Base-by-base conservation (phyloP, 1,140 invertebrate genomes). In the Microplitis demolitor region DNA sequence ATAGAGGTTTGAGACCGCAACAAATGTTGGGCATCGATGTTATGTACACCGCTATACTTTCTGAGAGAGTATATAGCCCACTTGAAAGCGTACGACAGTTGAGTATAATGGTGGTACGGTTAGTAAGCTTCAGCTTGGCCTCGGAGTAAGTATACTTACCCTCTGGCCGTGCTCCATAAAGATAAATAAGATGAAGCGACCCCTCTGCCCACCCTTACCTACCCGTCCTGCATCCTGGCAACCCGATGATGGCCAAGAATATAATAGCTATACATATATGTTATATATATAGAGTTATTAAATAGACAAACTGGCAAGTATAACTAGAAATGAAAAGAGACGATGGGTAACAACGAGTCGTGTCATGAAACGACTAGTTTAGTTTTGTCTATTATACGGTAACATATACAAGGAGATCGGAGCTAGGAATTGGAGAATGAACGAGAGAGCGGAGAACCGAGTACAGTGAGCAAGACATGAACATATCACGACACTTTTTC, bases 91-190 rank as follows among this genome's bases (percentile, higher is more conserved):
- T 45, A 45, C 6, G 39, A 45, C 39, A 45, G 39, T 45, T 24
- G 24, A 45, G 39, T 45, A 45, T 45, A 11, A 50, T 9, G n/a
- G 9, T 31, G 53, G 24, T n/a, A 13, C 11, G 66, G 66, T 16
- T 53, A 16, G 66, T 67, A 67, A 67, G 66, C 66, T 67, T 31
- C 45, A 67, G 66, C 66, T 67, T 67, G 66, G 66, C 66, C 66
- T 39, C 66, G n/a, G 66, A 67, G 79, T 83, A 85, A 87, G 83
- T 87, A 82, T 87, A 87, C 84, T 87, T 87, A 87, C 85, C 85
- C 86, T 86, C 84, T 87, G 85, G 83, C 84, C 84, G 80, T 83
- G 84, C 85, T 86, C 84, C 82, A 86, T 86, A 86, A 87, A 87
- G 85, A 87, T 87, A 86, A 87, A 87, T 87, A 87, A 85, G 80